A percentile compares a stretch with the other conserved stretches of the same genome.
Conservation (phyloP, 2,797 vertebrate genomes). For the Epinephelus awoara region DNA sequence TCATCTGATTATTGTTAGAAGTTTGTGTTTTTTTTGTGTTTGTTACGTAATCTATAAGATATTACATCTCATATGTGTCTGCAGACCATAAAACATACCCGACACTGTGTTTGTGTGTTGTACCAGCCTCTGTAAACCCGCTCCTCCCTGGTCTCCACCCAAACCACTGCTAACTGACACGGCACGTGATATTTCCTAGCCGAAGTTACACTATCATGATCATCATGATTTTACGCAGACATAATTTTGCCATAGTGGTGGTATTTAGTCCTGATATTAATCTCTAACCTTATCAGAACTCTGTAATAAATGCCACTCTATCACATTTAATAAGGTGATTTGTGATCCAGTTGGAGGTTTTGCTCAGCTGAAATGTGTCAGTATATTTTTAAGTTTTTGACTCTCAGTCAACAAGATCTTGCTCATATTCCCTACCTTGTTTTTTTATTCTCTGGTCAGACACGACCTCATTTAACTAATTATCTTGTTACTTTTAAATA, state of each 20-base stretch:
- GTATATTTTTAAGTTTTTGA: not conserved
- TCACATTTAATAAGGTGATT: not conserved
- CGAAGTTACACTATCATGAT: not conserved
- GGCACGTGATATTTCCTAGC: not conserved
- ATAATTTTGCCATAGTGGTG: not conserved
- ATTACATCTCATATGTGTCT: conserved; percentile 6
- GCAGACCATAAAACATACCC: conserved; percentile 6
- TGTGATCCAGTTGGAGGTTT: not conserved
- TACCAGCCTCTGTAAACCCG: not conserved
- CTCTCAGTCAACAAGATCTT: not conserved
- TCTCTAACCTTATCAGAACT: not conserved
- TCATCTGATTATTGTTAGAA: not conserved
- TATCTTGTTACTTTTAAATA: too few species aligned
- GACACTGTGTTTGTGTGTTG: not conserved
- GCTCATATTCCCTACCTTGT: not conserved
- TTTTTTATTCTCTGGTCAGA: not conserved
- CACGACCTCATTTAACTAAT: too few species aligned
- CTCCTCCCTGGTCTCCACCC: conserved; percentile 67
- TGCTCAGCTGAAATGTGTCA: not conserved
- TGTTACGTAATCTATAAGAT: not conserved
- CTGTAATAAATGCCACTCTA: not conserved
- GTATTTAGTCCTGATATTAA: not conserved
- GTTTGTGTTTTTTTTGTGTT: not conserved
- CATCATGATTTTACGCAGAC: not conserved
- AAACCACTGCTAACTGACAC: conserved; percentile 57